Base-by-base conservation (phyloP, 2,888 invertebrate species). In the Parascotia fuliginaria region DNA sequence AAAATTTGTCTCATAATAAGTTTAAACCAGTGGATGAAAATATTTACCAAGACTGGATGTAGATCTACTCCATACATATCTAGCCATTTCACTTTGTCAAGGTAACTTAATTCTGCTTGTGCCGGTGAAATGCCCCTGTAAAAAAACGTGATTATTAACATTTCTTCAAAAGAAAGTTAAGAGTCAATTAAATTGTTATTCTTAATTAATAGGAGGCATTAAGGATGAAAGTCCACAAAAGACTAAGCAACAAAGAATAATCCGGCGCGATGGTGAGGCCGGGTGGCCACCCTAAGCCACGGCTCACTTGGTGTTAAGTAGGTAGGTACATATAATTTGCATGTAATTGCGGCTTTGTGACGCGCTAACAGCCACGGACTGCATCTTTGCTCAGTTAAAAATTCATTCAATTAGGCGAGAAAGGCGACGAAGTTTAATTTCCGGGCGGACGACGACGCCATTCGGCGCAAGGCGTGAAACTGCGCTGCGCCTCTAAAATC, bases 41-140 rank as follows among this genome's bases (percentile, higher is more conserved):
- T 73, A 71, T 92, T 94, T 93, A 98, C 98, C 95, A 98, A 90
- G 55, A 98, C 98, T 42, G 98, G 98, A 93, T 99, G 98, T 71
- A 98, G 94, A 93, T 99, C 98, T 39, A 98, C 98, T 41, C 99
- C 99, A 82, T 98, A 99, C 97, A 98, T 98, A 86, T 99, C 98
- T 77, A 98, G 94, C 98, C 98, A 98, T 94, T 98, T 98, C 72
- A 98, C 97, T 94, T 98, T 98, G 89, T 99, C 98, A 86, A 99
- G 94, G 92, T 97, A 99, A 92, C 96, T 97, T 75, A 98, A 93
- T 92, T 99, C 98, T 27, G 98, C 98, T 69, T 97, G 95, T 44
- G 98, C 96, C 53, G 98, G 98, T 70, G 97, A 95, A 85, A 96
- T 96, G 60, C 97, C 97, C 64, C 97, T 97, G 93, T 58, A 84